These are phyloP conservation scores for Hemithea aestivaria DNA, from an alignment of 2,888 invertebrate genomes.

Conservation along the genomic window DNA sequence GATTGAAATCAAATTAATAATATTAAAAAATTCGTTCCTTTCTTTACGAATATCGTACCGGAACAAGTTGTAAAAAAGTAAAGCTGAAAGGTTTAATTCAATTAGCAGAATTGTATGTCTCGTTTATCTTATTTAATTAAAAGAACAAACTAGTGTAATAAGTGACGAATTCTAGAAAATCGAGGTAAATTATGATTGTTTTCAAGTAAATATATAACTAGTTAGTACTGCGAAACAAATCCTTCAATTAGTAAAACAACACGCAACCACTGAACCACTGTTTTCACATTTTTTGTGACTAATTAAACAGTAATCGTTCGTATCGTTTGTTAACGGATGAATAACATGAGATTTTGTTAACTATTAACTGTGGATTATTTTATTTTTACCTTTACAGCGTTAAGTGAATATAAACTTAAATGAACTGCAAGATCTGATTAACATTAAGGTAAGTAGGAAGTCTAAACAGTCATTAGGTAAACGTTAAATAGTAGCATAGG, in stretches of 20 bases:
- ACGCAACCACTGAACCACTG: constrained; percentile 28
- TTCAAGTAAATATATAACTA: background rate
- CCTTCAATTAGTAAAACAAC: constrained; percentile 6
- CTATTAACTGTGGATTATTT: background rate
- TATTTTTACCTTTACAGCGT: background rate
- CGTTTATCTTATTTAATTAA: too few species aligned
- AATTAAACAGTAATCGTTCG: constrained; percentile 5
- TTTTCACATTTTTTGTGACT: constrained; percentile 8
- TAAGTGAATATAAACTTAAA: too few species aligned
- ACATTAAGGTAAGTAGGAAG: too few species aligned
- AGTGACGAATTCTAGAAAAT: background rate
- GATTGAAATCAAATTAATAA: too few species aligned
- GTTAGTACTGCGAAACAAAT: constrained; percentile 6
- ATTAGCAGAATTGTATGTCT: too few species aligned
- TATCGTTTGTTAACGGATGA: constrained; percentile 3
- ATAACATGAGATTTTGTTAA: background rate
- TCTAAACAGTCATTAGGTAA: too few species aligned
- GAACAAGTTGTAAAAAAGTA: background rate
- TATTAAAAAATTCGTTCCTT: too few species aligned
- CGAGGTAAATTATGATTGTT: background rate
- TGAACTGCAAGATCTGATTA: too few species aligned
- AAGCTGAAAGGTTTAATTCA: too few species aligned
- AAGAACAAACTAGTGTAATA: too few species aligned
- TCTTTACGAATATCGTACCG: too few species aligned
- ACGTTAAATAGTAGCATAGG: too few species aligned